Evolutionary conservation across 2,888 invertebrate species (phyloP), one percentile per base, ranked within the genome.

Genomic region (Polydrusus tereticollis): DNA sequence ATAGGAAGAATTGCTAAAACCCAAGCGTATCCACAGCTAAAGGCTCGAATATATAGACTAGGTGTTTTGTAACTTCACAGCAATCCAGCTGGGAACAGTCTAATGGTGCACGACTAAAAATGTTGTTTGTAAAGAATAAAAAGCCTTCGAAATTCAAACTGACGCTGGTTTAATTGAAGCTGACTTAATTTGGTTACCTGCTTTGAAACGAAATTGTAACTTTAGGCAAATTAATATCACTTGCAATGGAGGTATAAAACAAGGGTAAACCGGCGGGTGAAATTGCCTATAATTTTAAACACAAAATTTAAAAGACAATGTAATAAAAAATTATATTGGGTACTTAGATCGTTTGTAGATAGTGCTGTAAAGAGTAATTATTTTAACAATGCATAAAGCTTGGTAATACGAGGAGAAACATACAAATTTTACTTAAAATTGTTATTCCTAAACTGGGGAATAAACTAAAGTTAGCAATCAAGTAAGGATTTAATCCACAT

Each of bases 171-270:
- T 41, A 60, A 60, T 33, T 29, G 14, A 26, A 29, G 55, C 21
- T 43, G 60, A 14, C 38, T 60, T 60, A 60, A 60, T 43, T 60
- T 23, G 8, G 41, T 41, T 60, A 60, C 60, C 60, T 60, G 41
- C 43, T 60, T 21, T 20, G 60, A 43, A 60, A 43, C 18, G 14
- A 38, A 43, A 60, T 41, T 8, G 36, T 12, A n/a, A 7, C 23
- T 41, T 60, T 60, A 60, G 38, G 2, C 38, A 43, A 43, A 41
- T 20, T 38, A 20, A 41, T 60, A 43, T 43, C 23, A 14, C 23
- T 60, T 43, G 41, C 14, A 41, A 14, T n/a, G 41, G n/a, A 1
- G 2, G 41, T 16, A 26, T 26, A 26, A 3, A 38, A 38, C 36
- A 38, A 38, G 2, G 36, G 36, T 12, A 38, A 38, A n/a, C n/a